These are phyloP conservation scores for Ormyrus nitidulus DNA, from an alignment of 2,888 invertebrate genomes.

Conservation along the genomic window DNA sequence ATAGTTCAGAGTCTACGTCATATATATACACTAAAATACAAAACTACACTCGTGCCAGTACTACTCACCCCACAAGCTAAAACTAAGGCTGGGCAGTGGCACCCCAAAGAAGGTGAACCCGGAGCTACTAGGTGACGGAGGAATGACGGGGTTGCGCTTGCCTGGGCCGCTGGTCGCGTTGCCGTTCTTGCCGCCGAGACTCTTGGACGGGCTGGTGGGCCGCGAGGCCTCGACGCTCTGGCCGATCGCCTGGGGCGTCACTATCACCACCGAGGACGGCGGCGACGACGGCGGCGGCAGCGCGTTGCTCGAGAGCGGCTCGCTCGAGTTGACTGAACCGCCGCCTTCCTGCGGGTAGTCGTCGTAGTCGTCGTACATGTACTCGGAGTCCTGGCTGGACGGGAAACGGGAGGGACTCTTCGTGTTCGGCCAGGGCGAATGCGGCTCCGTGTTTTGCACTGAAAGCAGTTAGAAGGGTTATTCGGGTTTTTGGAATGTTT, in stretches of 20 bases:
- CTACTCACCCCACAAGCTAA: conserved; percentile 78
- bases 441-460: conserved; percentile 76
- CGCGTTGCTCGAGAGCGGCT: conserved; percentile 35
- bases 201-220: conserved; percentile 35
- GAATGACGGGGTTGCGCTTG: conserved; percentile 59
- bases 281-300: neutral
- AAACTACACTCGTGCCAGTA: neutral
- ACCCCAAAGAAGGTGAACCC: conserved; percentile 91
- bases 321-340: conserved; percentile 76
- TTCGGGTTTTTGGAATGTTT: too few species aligned
- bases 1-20: too few species aligned
- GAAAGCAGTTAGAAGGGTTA: neutral
- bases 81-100: conserved; percentile 84
- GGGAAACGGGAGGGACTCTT: conserved; percentile 76
- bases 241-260: conserved; percentile 23
- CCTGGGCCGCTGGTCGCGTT: too few species aligned
- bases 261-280: neutral
- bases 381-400: conserved; percentile 77
- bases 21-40: too few species aligned
- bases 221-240: conserved; percentile 35
- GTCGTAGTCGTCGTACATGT: conserved; percentile 89
- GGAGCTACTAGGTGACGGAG: conserved; percentile 78
- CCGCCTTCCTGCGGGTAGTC: conserved; percentile 82
- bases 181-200: neutral
- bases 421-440: conserved; percentile 78